A percentile compares a stretch with the other conserved stretches of the same genome.
These are phyloP conservation scores for Notospermus geniculatus DNA, from an alignment of 1,140 invertebrate species.

Conservation along the genomic window DNA sequence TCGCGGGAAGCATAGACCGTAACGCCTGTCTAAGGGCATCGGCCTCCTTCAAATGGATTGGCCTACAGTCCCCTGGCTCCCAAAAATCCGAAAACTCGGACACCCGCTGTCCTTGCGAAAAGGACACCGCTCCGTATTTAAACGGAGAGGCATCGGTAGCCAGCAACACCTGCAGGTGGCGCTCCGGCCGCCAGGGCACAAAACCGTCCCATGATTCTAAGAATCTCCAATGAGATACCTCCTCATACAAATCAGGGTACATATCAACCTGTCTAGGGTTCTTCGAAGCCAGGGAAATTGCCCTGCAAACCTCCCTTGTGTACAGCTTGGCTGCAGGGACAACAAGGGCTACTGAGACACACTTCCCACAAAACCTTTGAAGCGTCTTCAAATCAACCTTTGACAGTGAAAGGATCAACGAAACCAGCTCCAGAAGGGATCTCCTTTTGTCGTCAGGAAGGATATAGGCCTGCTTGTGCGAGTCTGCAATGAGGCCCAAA, in stretches of 20 bases:
- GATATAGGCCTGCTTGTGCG: background rate
- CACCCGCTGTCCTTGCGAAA: background rate
- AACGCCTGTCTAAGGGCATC: background rate
- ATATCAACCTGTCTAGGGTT: background rate
- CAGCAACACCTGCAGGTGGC: background rate
- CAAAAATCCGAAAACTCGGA: background rate
- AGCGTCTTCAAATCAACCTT: background rate
- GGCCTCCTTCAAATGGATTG: background rate
- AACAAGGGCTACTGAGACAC: background rate
- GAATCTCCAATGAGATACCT: background rate
- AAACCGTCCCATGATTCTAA: background rate
- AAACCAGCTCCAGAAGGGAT: no score
- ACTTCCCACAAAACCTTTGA: background rate
- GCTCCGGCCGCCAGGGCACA: background rate
- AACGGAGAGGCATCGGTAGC: background rate
- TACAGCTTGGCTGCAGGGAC: background rate
- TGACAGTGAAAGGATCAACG: no score
- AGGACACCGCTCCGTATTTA: background rate
- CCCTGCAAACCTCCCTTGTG: background rate
- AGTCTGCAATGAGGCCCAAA: background rate
- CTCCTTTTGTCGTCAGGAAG: background rate
- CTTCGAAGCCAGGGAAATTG: background rate
- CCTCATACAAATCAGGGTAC: background rate
- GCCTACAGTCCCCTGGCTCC: background rate
- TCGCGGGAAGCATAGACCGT: background rate